phyloP scores from a whole-genome alignment of 2,797 vertebrate species.

The Valencia hispanica region DNA sequence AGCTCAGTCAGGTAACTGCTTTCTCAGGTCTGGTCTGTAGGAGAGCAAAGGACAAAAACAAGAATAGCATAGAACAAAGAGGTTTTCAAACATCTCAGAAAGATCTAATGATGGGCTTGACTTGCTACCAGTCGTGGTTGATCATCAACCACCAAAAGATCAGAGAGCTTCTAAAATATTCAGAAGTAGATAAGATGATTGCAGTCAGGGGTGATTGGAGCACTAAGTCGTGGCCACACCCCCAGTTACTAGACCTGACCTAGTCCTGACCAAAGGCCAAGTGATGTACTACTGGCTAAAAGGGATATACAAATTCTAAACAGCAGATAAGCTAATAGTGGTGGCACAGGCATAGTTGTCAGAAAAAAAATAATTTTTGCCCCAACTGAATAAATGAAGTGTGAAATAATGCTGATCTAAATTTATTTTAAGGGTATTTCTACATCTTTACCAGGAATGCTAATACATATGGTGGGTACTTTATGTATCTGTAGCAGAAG shows the following conservation, averaged over 20 bases:
- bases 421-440: background rate
- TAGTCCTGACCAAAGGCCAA: too few species aligned
- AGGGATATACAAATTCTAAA: background rate
- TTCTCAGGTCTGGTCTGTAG: too few species aligned
- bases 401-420: background rate
- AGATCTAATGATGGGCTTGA: background rate
- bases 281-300: background rate
- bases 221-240: too few species aligned
- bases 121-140: background rate
- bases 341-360: background rate
- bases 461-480: background rate
- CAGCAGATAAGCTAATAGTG: background rate
- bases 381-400: background rate
- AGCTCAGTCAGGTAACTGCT: too few species aligned
- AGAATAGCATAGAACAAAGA: too few species aligned
- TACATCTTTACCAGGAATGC: background rate
- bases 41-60: too few species aligned
- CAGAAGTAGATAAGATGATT: background rate
- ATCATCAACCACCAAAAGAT: background rate
- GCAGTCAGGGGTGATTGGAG: background rate
- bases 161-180: background rate
- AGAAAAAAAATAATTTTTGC: background rate
- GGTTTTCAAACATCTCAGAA: too few species aligned
- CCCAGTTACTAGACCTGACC: background rate
- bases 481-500: background rate